Evolutionary conservation across 2,888 invertebrate species (phyloP).

Genomic region (Sesia bembeciformis): DNA sequence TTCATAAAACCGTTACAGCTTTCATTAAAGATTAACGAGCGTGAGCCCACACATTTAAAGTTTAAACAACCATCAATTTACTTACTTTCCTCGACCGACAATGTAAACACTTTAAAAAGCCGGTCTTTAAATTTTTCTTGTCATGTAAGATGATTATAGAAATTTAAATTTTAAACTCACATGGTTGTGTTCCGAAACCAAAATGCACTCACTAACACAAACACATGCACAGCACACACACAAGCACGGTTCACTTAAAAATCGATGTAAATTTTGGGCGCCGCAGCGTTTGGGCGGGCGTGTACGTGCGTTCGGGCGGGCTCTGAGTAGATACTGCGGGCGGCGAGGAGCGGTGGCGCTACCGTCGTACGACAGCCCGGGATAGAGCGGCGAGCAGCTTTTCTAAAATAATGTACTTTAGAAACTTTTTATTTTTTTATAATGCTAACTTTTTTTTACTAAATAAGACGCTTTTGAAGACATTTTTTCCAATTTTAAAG

Average conservation of each 20-base stretch:
- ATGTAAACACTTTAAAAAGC: no score
- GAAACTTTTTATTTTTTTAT: neutral
- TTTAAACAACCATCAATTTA: no score
- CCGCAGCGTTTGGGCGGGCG: neutral
- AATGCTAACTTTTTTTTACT: neutral
- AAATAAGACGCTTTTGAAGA: neutral
- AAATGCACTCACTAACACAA: slow-evolving; percentile 2
- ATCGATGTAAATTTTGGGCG: slow-evolving; percentile 6
- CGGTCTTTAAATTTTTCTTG: no score
- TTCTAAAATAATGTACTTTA: neutral
- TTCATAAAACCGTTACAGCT: no score
- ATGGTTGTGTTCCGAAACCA: neutral
- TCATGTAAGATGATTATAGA: no score
- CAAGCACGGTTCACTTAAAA: slow-evolving; percentile 4
- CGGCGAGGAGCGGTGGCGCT: neutral
- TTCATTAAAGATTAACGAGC: no score
- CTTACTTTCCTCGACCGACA: no score
- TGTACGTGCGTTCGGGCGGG: neutral
- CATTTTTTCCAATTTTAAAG: no score
- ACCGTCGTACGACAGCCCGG: slow-evolving; percentile 1
- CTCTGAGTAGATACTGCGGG: neutral
- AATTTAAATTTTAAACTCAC: neutral
- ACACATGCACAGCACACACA: slow-evolving; percentile 5
- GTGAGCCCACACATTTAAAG: no score
- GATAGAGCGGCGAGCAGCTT: slow-evolving; percentile 6